Conservation (phyloP, 2,797 vertebrate species). For the Melanotaenia nigrans region DNA sequence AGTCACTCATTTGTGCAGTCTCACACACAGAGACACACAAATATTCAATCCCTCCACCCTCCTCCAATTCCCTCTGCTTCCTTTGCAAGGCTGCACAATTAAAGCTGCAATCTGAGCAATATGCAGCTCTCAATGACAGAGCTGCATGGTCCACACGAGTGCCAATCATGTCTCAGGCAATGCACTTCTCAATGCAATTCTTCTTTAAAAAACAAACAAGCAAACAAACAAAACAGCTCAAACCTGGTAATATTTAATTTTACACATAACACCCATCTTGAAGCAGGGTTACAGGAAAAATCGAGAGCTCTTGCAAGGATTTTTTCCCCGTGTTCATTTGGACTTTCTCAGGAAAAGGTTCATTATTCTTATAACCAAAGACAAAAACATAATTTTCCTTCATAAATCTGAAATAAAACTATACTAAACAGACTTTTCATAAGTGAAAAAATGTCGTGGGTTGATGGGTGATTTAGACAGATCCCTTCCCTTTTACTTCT, state of each 20-base stretch:
- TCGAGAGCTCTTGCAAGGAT: background rate
- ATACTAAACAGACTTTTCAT: background rate
- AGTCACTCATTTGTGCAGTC: background rate
- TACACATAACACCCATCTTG: slow-evolving; percentile 2
- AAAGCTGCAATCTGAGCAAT: slow-evolving; percentile 76
- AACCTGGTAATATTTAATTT: slow-evolving; percentile 52
- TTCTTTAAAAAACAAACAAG: no score
- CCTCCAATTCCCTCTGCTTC: slow-evolving; percentile 67
- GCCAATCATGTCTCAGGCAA: slow-evolving; percentile 71
- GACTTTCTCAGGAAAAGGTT: background rate
- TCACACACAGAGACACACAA: slow-evolving; percentile 30
- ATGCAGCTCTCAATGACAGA: slow-evolving; percentile 75
- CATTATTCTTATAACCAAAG: slow-evolving; percentile 2
- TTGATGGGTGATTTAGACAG: slow-evolving; percentile 1
- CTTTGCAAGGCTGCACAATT: slow-evolving; percentile 83
- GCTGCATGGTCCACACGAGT: slow-evolving; percentile 78
- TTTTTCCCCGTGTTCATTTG: background rate
- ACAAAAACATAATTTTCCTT: background rate
- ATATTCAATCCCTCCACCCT: slow-evolving; percentile 65
- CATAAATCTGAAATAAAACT: slow-evolving; percentile 8
- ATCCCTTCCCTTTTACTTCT: background rate
- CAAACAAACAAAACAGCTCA: slow-evolving; percentile 7
- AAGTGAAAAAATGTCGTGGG: background rate
- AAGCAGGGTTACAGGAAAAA: slow-evolving; percentile 20
- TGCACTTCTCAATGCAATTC: slow-evolving; percentile 9